phyloP scores from a whole-genome alignment of 1,140 invertebrate genomes.

The Euura lappo region DNA sequence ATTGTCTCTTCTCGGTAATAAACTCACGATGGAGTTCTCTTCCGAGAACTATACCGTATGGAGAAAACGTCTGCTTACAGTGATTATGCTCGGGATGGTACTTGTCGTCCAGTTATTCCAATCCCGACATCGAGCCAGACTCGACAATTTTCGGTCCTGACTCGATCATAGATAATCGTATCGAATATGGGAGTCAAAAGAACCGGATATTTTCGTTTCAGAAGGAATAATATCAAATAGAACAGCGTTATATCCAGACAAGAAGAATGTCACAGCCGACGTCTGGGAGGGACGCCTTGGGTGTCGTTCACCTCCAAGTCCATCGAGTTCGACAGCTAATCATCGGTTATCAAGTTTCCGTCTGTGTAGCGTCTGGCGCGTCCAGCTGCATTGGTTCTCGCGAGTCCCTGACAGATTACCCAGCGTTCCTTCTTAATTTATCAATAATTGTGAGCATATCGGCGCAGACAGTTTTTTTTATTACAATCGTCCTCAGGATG shows the following conservation, averaged over 20 bases:
- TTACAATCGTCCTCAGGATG: neutral
- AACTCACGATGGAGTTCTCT: slow-evolving; percentile 27
- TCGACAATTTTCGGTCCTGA: too few species aligned
- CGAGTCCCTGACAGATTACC: neutral
- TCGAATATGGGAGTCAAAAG: too few species aligned
- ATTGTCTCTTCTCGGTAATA: slow-evolving; percentile 1
- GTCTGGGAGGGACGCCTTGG: neutral
- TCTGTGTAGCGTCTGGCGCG: neutral
- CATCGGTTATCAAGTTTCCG: neutral
- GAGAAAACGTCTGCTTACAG: too few species aligned
- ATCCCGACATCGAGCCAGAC: too few species aligned
- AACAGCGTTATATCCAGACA: too few species aligned
- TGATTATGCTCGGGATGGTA: too few species aligned
- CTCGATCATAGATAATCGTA: too few species aligned
- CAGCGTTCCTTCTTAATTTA: slow-evolving; percentile 4
- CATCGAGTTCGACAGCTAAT: slow-evolving; percentile 3
- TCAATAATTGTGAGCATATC: neutral
- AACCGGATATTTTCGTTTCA: too few species aligned
- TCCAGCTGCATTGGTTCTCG: neutral
- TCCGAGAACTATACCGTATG: slow-evolving; percentile 34
- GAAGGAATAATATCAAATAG: too few species aligned
- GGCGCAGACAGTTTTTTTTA: neutral
- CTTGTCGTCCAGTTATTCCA: too few species aligned
- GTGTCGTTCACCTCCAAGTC: neutral
- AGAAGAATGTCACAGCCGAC: neutral